Evolutionary conservation across 2,797 vertebrate genomes (phyloP).

Genomic region (Amniataba percoides): DNA sequence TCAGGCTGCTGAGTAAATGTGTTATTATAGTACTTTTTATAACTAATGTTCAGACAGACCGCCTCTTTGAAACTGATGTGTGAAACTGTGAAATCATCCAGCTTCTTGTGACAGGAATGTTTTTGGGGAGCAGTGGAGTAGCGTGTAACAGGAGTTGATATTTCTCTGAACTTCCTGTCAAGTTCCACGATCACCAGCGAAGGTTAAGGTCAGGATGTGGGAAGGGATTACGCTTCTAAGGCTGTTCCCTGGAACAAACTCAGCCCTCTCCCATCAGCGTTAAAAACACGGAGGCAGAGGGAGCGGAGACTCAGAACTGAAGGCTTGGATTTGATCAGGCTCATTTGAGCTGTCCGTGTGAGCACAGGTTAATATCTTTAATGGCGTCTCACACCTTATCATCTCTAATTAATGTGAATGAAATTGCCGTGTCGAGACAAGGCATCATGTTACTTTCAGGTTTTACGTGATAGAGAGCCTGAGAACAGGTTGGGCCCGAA

Average conservation of each 20-base stretch:
- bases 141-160: conserved; percentile 24
- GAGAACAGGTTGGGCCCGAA: background rate
- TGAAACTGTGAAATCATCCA: background rate
- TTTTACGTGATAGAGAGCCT: conserved; percentile 10
- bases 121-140: background rate
- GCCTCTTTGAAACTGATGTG: background rate
- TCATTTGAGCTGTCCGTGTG: conserved; percentile 11
- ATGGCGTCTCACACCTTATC: background rate
- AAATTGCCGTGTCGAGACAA: background rate
- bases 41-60: background rate
- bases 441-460: conserved; percentile 17
- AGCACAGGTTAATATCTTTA: background rate
- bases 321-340: background rate
- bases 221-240: conserved; percentile 53
- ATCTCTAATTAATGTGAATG: conserved; percentile 1
- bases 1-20: background rate
- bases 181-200: conserved; percentile 36
- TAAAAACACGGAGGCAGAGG: background rate
- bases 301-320: background rate
- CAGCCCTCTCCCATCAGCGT: conserved; percentile 5
- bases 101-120: conserved; percentile 1
- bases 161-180: conserved; percentile 50
- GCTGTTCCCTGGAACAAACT: conserved; percentile 50
- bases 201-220: conserved; percentile 55
- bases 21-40: background rate